These are phyloP conservation scores for Bellardia pandia DNA, from an alignment of 2,888 invertebrate species.

Conservation along the genomic window DNA sequence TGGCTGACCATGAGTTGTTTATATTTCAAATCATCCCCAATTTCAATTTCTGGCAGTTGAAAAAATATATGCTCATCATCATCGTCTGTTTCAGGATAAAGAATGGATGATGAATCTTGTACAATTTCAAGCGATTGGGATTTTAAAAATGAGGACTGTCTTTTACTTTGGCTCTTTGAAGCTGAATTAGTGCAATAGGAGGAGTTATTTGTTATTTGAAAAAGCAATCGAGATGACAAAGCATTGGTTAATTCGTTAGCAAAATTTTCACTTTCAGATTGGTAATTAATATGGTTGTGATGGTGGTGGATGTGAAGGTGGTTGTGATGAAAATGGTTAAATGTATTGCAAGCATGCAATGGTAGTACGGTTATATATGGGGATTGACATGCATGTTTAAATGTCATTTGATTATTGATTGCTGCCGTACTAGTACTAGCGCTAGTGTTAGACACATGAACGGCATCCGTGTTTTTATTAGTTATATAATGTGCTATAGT, in stretches of 20 bases:
- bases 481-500: slow-evolving; percentile 41
- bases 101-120: slow-evolving; percentile 59
- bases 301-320: slow-evolving; percentile 35
- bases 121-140: slow-evolving; percentile 74
- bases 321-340: slow-evolving; percentile 44
- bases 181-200: slow-evolving; percentile 60
- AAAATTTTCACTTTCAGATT: slow-evolving; percentile 51
- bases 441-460: slow-evolving; percentile 9
- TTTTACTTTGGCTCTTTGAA: slow-evolving; percentile 61
- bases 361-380: slow-evolving; percentile 51
- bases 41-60: slow-evolving; percentile 74
- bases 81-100: slow-evolving; percentile 58
- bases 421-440: slow-evolving; percentile 12
- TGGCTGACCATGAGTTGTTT: slow-evolving; percentile 38
- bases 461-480: slow-evolving; percentile 39
- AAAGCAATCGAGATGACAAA: slow-evolving; percentile 61
- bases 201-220: slow-evolving; percentile 57
- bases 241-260: slow-evolving; percentile 53
- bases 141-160: slow-evolving; percentile 71
- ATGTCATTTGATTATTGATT: slow-evolving; percentile 47
- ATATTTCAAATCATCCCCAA: slow-evolving; percentile 63
- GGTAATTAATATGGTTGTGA: slow-evolving; percentile 24
- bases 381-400: slow-evolving; percentile 61
- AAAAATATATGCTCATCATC: slow-evolving; percentile 58
- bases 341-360: slow-evolving; percentile 66